phyloP scores from a whole-genome alignment of 1,140 invertebrate species.

The Leptonema lineaticorne region DNA sequence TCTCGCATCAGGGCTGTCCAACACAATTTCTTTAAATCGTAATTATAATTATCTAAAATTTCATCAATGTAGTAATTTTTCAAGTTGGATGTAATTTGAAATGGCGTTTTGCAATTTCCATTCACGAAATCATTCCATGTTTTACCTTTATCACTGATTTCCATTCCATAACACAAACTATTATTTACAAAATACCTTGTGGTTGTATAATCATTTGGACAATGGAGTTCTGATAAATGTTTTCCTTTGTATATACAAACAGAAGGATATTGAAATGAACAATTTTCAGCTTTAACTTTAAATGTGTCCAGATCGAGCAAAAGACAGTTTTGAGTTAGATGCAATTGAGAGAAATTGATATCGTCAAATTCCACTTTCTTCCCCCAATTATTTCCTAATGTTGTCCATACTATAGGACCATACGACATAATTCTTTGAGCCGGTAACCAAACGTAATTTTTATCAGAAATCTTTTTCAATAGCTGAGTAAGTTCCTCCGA shows the following conservation, averaged over 20 bases:
- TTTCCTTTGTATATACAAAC: slow-evolving; percentile 44
- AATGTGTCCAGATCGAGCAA: slow-evolving; percentile 34
- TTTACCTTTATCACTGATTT: slow-evolving; percentile 15
- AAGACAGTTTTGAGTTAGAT: slow-evolving; percentile 33
- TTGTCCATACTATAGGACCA: slow-evolving; percentile 42
- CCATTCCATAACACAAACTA: slow-evolving; percentile 34
- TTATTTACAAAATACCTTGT: slow-evolving; percentile 39
- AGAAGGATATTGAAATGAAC: slow-evolving; percentile 38
- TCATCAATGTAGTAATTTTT: slow-evolving; percentile 31
- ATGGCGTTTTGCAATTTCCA: slow-evolving; percentile 24
- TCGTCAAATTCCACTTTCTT: slow-evolving; percentile 31
- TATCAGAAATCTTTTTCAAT: slow-evolving; percentile 35
- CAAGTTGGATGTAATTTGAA: slow-evolving; percentile 23
- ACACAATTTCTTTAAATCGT: slow-evolving; percentile 27
- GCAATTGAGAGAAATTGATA: slow-evolving; percentile 3
- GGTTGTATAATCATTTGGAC: slow-evolving; percentile 42
- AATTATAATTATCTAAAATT: slow-evolving; percentile 22
- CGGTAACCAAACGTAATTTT: slow-evolving; percentile 45
- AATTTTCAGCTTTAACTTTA: slow-evolving; percentile 34
- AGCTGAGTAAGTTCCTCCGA: slow-evolving; percentile 19
- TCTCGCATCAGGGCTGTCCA: slow-evolving; percentile 26
- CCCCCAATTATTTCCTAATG: slow-evolving; percentile 45
- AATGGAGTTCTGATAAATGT: slow-evolving; percentile 41
- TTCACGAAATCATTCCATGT: slow-evolving; percentile 33
- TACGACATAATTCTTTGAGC: slow-evolving; percentile 33